A percentile compares a stretch with the other conserved stretches of the same genome.
phyloP scores from a whole-genome alignment of 2,113 vertebrate species.

The Otus sunia region DNA sequence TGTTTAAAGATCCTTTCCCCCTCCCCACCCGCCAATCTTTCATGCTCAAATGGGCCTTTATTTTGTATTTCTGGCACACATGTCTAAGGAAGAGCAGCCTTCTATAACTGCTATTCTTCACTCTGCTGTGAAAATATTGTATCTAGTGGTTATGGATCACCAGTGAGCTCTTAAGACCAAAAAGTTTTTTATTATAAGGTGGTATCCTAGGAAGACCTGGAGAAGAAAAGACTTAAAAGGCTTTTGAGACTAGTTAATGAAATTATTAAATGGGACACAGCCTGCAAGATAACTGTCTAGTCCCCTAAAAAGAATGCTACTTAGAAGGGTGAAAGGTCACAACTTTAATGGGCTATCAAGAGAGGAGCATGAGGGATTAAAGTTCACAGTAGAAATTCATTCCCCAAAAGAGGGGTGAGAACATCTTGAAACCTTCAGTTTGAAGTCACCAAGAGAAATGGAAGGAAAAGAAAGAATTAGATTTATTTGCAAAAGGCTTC shows the following conservation, averaged over 20 bases:
- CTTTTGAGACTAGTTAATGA: background rate
- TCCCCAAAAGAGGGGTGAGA: background rate
- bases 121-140: background rate
- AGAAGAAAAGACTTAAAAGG: background rate
- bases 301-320: background rate
- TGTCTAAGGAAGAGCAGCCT: background rate
- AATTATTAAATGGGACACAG: background rate
- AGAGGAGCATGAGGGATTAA: background rate
- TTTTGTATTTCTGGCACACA: background rate
- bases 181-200: background rate
- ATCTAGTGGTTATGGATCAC: background rate
- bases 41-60: background rate
- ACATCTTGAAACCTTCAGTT: background rate
- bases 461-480: background rate
- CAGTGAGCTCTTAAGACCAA: background rate
- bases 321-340: background rate
- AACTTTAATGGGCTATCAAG: background rate
- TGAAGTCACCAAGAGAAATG: background rate
- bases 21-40: fast-evolving
- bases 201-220: background rate
- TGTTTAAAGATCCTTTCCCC: background rate
- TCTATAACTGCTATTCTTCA: background rate
- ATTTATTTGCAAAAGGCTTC: background rate
- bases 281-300: background rate
- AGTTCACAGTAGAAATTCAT: background rate